Conservation (phyloP, 1,140 invertebrate species). For the Drosophila suzukii region DNA sequence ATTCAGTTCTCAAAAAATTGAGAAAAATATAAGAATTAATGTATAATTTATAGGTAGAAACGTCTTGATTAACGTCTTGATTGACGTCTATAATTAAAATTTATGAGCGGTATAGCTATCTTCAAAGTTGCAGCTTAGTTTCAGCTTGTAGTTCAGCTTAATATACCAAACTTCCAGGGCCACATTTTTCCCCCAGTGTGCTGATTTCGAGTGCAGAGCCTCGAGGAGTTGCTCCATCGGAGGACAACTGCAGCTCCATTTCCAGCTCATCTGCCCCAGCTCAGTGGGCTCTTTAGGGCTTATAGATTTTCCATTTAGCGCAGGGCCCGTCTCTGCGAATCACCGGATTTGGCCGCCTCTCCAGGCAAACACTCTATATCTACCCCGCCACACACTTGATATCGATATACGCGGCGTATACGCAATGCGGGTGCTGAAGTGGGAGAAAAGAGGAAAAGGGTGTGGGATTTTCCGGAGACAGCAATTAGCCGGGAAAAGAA, state of each 20-base stretch:
- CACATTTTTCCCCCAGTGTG: background rate
- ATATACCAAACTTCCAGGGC: too few species aligned
- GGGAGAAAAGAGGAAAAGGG: background rate
- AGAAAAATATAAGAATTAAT: too few species aligned
- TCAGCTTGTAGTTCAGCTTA: background rate
- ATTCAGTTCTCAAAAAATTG: too few species aligned
- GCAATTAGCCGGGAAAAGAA: conserved; percentile 42
- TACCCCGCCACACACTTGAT: background rate
- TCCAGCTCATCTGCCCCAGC: conserved; percentile 31
- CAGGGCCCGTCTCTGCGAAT: conserved; percentile 8
- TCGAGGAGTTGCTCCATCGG: conserved; percentile 6
- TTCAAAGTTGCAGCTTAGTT: too few species aligned
- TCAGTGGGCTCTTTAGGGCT: conserved; percentile 33
- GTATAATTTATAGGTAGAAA: too few species aligned
- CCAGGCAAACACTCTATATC: background rate
- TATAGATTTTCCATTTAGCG: conserved; percentile 45
- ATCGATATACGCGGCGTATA: conserved; percentile 26
- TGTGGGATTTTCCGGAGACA: conserved; percentile 1
- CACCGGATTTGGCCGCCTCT: conserved; percentile 8
- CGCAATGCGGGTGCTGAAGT: conserved; percentile 8
- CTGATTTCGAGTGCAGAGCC: conserved; percentile 3
- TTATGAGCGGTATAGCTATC: too few species aligned
- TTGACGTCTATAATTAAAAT: too few species aligned
- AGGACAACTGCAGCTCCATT: conserved; percentile 5
- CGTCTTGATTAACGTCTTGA: too few species aligned